Percentiles rank a stretch among this genome's conserved stretches.
phyloP scores from a whole-genome alignment of 2,113 vertebrate species.

The Bubo scandiacus region DNA sequence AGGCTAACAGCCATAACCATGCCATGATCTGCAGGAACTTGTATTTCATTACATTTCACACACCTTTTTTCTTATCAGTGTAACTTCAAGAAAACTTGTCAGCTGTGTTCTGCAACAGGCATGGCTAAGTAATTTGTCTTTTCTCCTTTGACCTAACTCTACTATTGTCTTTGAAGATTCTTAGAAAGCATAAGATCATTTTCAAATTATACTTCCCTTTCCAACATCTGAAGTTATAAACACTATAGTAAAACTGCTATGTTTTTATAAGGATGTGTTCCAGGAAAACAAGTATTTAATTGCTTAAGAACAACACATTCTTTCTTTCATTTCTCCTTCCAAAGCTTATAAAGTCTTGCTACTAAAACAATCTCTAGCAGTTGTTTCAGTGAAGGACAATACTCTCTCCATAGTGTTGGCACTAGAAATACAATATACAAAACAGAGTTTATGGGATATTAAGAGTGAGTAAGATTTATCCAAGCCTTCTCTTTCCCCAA shows the following conservation, averaged over 20 bases:
- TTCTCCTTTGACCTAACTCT: neutral
- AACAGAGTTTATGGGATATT: neutral
- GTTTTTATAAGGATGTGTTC: neutral
- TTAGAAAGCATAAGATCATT: neutral
- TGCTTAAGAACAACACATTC: neutral
- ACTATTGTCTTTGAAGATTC: neutral
- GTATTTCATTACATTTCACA: neutral
- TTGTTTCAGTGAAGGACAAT: neutral
- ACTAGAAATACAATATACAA: neutral
- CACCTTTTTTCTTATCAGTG: neutral
- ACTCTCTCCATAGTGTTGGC: neutral
- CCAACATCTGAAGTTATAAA: neutral
- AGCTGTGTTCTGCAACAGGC: neutral
- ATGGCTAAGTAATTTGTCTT: neutral
- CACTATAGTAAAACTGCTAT: neutral
- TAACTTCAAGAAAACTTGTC: neutral
- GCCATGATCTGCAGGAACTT: neutral
- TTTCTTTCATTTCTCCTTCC: neutral
- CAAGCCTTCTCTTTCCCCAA: neutral
- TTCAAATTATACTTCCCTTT: neutral
- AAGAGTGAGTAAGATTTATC: neutral
- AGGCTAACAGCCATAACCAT: neutral
- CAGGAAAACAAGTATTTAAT: conserved; percentile 13
- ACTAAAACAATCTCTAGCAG: neutral
- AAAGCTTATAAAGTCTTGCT: neutral